phyloP scores from a whole-genome alignment of 2,888 invertebrate species.

The Melanophora roralis region DNA sequence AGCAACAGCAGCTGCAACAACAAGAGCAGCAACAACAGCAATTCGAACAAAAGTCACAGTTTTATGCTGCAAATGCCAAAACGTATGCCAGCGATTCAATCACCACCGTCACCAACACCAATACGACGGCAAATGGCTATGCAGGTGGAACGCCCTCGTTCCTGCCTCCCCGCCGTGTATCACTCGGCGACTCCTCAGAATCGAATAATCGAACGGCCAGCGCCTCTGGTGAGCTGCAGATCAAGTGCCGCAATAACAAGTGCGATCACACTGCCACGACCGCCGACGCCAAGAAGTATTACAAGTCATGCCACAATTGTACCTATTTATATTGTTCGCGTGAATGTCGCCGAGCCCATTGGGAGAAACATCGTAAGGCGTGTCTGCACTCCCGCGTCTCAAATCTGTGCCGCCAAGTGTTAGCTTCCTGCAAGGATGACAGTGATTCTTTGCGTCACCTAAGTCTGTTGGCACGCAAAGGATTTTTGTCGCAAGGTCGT shows the following conservation, averaged over 20 bases:
- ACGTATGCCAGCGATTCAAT: constrained; percentile 58
- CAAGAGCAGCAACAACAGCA: constrained; percentile 64
- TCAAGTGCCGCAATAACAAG: constrained; percentile 88
- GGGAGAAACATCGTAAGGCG: constrained; percentile 94
- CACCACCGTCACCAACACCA: constrained; percentile 59
- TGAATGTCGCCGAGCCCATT: constrained; percentile 92
- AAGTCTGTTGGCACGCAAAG: constrained; percentile 89
- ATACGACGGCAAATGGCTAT: constrained; percentile 58
- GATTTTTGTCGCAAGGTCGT: constrained; percentile 89
- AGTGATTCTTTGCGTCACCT: constrained; percentile 85
- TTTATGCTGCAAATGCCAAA: constrained; percentile 57
- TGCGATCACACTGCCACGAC: constrained; percentile 85
- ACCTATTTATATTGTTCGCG: constrained; percentile 95
- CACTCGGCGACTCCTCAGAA: constrained; percentile 80
- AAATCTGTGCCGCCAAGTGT: constrained; percentile 90
- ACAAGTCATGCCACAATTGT: constrained; percentile 96
- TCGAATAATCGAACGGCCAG: constrained; percentile 73
- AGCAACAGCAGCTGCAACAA: constrained; percentile 64
- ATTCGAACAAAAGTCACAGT: constrained; percentile 56
- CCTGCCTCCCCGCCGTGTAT: constrained; percentile 79
- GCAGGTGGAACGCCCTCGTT: constrained; percentile 53
- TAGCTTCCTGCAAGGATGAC: constrained; percentile 89
- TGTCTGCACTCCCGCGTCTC: constrained; percentile 95
- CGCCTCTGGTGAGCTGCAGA: constrained; percentile 74
- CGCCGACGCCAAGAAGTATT: constrained; percentile 87